These are phyloP conservation scores for Scatophagus argus DNA, from an alignment of 2,113 vertebrate species.

Conservation along the genomic window DNA sequence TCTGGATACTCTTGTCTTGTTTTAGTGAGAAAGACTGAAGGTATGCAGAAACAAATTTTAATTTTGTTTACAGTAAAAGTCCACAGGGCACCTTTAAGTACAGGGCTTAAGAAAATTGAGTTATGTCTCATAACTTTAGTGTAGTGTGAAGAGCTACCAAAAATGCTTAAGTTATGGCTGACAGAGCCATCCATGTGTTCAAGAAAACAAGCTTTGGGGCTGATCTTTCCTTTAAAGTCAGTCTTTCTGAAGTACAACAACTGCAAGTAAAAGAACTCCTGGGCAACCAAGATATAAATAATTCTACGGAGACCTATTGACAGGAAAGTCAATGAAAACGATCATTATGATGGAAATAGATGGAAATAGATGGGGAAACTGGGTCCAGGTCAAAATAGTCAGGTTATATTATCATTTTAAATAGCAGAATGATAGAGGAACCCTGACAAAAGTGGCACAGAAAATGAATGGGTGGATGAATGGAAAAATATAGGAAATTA, in stretches of 20 bases:
- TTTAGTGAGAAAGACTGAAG: neutral
- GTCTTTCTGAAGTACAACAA: neutral
- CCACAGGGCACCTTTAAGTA: neutral
- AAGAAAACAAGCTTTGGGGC: neutral
- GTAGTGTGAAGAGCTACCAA: neutral
- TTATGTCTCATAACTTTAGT: neutral
- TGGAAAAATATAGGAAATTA: neutral
- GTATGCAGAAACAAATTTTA: neutral
- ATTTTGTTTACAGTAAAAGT: neutral
- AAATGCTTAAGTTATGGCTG: neutral
- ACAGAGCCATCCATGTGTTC: neutral
- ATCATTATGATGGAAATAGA: neutral
- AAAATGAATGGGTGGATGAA: too few species aligned
- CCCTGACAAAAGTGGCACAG: too few species aligned
- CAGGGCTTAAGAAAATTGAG: neutral
- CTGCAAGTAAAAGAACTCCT: neutral
- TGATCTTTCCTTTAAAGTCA: neutral
- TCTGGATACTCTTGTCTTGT: too few species aligned
- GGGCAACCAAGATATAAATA: neutral
- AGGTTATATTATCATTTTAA: conserved; percentile 3
- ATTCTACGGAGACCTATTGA: conserved; percentile 5
- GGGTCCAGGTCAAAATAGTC: neutral
- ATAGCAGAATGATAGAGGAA: too few species aligned
- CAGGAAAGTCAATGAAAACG: neutral
- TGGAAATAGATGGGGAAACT: neutral